Percentiles rank a stretch among this genome's conserved stretches.
Conservation (phyloP, 2,797 vertebrate species). For the Erpetoichthys calabaricus region DNA sequence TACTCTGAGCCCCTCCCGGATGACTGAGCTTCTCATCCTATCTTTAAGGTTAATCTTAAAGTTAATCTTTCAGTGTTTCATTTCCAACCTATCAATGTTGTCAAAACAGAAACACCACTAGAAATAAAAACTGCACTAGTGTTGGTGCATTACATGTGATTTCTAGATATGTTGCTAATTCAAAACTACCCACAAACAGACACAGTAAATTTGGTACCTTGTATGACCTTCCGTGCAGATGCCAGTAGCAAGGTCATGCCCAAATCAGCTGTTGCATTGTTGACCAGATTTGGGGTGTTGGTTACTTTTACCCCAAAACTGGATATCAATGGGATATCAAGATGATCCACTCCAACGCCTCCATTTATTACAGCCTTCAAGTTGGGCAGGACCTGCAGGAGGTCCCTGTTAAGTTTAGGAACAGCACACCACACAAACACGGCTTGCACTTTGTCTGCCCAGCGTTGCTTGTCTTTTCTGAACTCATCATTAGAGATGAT, state of each 20-base stretch:
- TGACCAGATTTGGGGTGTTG: constrained; percentile 31
- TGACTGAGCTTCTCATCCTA: too few species aligned
- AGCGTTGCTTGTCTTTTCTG: constrained; percentile 33
- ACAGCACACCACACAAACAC: constrained; percentile 41
- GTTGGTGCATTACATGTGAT: not conserved
- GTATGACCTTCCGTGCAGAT: constrained; percentile 36
- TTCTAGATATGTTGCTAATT: not conserved
- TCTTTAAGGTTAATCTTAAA: too few species aligned
- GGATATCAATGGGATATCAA: constrained; percentile 34
- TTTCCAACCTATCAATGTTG: too few species aligned
- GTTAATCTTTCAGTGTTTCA: too few species aligned
- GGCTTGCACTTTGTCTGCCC: constrained; percentile 47
- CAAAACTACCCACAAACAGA: not conserved
- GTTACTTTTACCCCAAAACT: constrained; percentile 34
- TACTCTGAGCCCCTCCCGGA: too few species aligned
- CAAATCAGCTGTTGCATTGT: constrained; percentile 38
- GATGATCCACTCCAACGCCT: constrained; percentile 40
- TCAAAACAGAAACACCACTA: not conserved
- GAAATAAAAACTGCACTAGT: not conserved
- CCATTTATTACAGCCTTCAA: constrained; percentile 39
- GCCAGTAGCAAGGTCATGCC: constrained; percentile 41
- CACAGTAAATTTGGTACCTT: constrained; percentile 31
- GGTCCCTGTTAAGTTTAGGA: constrained; percentile 24
- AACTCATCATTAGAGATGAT: constrained; percentile 48
- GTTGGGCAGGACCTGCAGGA: constrained; percentile 43